Base-by-base conservation (phyloP, 2,888 invertebrate genomes). In the Apodemia zela region DNA sequence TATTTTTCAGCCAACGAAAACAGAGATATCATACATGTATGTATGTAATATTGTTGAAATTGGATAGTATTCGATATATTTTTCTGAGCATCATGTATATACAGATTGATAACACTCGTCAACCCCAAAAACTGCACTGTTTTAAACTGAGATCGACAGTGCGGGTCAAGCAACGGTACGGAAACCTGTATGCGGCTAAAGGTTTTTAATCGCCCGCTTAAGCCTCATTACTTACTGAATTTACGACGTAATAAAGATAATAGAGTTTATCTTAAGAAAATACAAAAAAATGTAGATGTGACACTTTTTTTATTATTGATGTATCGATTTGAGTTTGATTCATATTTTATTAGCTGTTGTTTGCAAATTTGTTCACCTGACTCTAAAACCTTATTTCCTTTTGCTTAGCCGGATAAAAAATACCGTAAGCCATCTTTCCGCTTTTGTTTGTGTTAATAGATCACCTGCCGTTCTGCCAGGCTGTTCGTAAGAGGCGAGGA, bases 131-230 rank as follows among this genome's bases (percentile, higher is more conserved):
- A 84, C 76, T 87, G 87, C 89, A 88, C 85, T 81, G 80, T 57
- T 57, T 25, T 13, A 15, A 57, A 29, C 54, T 25, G 54, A 57
- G 81, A 84, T 85, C 87, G 84, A 82, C 83, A 80, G 81, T 85
- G 76, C 84, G 72, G 87, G 89, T 87, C 89, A 73, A 79, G 64
- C 87, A 89, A 89, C 89, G 89, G 89, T 87, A 71, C 78, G 63
- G 66, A 81, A 89, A 89, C 89, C 89, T 79, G 89, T 87, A 78
- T 77, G 68, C 75, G 71, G n/a, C 25, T 29, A 25, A 57, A 76
- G 73, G 75, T 72, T 73, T 72, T 72, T 75, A 73, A 71, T 73
- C 73, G 74, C 71, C 66, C 66, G 21, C 47, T 29, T 57, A 59
- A 47, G 58, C 61, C 49, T 63, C 59, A 59, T 63, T 63, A 47